Base-by-base conservation (phyloP, 2,113 vertebrate genomes). In the Ceyx margarethae region DNA sequence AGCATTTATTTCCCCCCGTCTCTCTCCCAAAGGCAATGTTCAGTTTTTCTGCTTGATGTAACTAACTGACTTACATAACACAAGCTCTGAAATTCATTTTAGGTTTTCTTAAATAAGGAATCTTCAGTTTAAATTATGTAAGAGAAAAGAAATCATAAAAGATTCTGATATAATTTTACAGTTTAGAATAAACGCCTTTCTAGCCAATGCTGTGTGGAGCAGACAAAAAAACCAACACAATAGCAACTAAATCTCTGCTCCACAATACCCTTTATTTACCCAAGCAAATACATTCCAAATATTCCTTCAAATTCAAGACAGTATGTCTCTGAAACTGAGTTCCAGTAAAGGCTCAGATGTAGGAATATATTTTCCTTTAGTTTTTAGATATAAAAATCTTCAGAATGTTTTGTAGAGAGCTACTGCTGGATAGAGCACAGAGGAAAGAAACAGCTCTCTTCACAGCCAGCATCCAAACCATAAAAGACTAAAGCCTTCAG, bases 11-110 rank as follows among this genome's bases (percentile, higher is more conserved):
- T 23, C 33, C n/a, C 33, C 65, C 28, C 28, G 48, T 2, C 60
- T 62, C 61, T 72, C 81, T 37, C 92, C 93, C 85, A 90, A 93
- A 91, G 86, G 87, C 91, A 94, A 89, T 61, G 89, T 93, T 96
- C 89, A 90, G 79, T 88, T 95, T 95, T 96, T 95, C 92, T 90
- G 94, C 90, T 96, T 95, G 85, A 95, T 95, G 90, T 89, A 90
- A 96, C 89, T 95, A 82, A 84, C 89, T 77, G 61, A 85, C 92
- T 96, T 96, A 96, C 54, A 71, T 95, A 95, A 96, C 83, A 89
- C 57, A 71, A 93, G 92, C 88, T 89, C 90, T 82, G 80, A 93
- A 95, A 96, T 76, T 94, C 93, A 94, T 84, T 90, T 91, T 87
- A 87, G 45, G 17, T 88, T 96, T 84, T 90, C 75, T 95, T 91